Evolutionary conservation across 1,140 invertebrate genomes (phyloP).

Genomic region (Apis florea): DNA sequence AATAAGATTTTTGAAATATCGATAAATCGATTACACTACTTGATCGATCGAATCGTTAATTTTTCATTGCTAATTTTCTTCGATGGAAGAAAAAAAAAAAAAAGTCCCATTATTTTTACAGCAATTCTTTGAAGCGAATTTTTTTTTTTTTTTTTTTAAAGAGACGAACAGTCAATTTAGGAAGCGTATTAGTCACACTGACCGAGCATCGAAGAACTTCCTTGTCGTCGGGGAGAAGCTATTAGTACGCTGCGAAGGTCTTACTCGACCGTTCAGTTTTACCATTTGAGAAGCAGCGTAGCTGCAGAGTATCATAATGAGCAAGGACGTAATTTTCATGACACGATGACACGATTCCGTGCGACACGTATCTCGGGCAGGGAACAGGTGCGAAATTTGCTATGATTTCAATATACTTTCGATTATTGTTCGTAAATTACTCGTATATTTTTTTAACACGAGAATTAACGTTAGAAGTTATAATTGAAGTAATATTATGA

Average conservation of each 20-base stretch:
- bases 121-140: background rate
- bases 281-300: background rate
- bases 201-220: background rate
- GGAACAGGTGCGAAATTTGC: background rate
- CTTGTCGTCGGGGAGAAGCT: background rate
- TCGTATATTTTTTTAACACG: background rate
- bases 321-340: conserved; percentile 9
- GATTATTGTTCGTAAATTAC: too few species aligned
- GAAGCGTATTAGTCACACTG: background rate
- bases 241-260: conserved; percentile 17
- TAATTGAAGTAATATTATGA: too few species aligned
- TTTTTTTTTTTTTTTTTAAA: background rate
- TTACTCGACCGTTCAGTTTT: background rate
- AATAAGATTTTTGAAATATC: too few species aligned
- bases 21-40: background rate
- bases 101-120: background rate
- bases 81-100: too few species aligned
- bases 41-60: background rate
- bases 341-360: conserved; percentile 19
- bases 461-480: background rate
- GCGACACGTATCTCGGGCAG: background rate
- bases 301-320: conserved; percentile 13
- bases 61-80: too few species aligned
- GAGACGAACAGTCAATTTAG: background rate
- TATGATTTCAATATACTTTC: background rate